Conservation (phyloP, 37 sponge, comb jelly and placozoan genomes). For the Theonella swinhoei region DNA sequence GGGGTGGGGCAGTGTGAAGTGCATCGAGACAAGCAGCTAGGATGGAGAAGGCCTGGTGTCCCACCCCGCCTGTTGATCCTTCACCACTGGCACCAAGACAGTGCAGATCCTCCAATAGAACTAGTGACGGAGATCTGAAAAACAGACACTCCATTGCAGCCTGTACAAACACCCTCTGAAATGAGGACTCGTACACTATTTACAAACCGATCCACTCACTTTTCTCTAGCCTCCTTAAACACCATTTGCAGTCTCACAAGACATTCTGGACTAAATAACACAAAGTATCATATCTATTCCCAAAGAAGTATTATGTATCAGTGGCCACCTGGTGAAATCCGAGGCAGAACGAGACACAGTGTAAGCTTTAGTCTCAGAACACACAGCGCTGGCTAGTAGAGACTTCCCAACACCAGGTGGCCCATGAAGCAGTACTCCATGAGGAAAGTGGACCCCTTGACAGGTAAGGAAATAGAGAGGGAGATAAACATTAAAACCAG, state of each 20-base stretch:
- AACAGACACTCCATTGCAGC: too few relatives aligned
- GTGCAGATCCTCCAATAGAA: constrained; percentile 49
- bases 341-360: not conserved
- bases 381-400: constrained; percentile 54
- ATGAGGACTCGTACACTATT: not conserved
- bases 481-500: not conserved
- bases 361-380: constrained; percentile 3
- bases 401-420: constrained; percentile 73
- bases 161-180: too few relatives aligned
- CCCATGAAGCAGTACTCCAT: constrained; percentile 69
- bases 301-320: too few relatives aligned
- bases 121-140: constrained; percentile 10
- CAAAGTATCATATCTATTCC: too few relatives aligned
- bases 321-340: constrained; percentile 33
- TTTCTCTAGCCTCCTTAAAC: constrained; percentile 43
- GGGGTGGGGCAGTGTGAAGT: constrained; percentile 19
- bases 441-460: constrained; percentile 41
- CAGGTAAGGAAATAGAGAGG: too few relatives aligned
- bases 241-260: constrained; percentile 14
- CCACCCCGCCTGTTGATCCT: constrained; percentile 35
- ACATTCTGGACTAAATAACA: too few relatives aligned
- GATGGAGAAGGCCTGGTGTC: constrained; percentile 38
- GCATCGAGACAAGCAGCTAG: constrained; percentile 49
- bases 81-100: constrained; percentile 51
- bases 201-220: not conserved